Conservation (phyloP, 30 jellyfish, hydroid and myxozoan species). For the Cassiopea xamachana region DNA sequence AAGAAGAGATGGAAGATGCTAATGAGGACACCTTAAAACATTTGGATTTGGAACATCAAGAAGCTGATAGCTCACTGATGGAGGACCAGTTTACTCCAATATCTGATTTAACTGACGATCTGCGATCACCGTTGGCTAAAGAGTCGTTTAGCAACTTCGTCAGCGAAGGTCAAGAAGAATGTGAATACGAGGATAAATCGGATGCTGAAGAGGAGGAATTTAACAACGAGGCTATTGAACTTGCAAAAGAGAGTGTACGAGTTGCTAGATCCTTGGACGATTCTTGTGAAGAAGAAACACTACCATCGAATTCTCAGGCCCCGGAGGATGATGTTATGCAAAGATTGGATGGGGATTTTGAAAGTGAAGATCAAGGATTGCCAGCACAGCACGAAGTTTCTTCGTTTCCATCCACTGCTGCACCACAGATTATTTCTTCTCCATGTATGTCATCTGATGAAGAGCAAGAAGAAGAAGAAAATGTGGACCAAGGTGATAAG, state of each 20-base stretch:
- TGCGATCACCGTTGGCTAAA: constrained; percentile 41
- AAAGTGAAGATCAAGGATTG: background rate
- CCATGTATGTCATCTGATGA: constrained; percentile 53
- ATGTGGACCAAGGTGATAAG: background rate
- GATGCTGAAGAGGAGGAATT: constrained; percentile 34
- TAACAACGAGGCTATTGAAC: constrained; percentile 37
- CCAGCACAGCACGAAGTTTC: background rate
- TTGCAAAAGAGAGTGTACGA: constrained; percentile 58
- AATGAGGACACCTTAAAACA: constrained; percentile 4
- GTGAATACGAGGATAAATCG: constrained; percentile 7
- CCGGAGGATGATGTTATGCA: background rate
- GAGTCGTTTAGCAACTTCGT: constrained; percentile 4
- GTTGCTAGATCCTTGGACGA: constrained; percentile 62
- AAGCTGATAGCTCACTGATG: background rate
- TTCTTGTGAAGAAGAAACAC: constrained; percentile 30
- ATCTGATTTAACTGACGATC: constrained; percentile 67
- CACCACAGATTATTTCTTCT: constrained; percentile 59
- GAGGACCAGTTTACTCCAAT: constrained; percentile 63
- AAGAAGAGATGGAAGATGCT: background rate
- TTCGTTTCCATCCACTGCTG: background rate
- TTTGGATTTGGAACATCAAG: background rate
- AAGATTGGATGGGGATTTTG: background rate
- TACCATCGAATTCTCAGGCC: no score
- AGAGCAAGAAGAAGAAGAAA: constrained; percentile 11
- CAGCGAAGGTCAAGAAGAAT: background rate